A percentile compares a stretch with the other conserved stretches of the same genome.
phyloP scores from a whole-genome alignment of 2,113 vertebrate genomes.

The Dasypus novemcinctus region DNA sequence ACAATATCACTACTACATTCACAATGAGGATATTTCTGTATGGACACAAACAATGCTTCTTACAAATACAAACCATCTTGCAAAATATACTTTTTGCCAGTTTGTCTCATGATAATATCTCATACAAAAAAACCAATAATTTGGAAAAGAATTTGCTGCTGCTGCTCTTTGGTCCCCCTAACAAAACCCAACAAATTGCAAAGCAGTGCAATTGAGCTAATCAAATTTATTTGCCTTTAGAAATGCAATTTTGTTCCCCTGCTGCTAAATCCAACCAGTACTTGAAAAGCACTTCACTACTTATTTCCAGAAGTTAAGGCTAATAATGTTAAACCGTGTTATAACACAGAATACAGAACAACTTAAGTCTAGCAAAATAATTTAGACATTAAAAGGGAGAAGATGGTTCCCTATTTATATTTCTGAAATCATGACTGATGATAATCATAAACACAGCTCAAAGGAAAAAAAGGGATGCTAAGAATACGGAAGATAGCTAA shows the following conservation, averaged over 20 bases:
- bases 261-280: neutral
- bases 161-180: neutral
- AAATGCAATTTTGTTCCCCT: neutral
- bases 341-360: neutral
- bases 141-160: neutral
- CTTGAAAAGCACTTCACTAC: constrained; percentile 1
- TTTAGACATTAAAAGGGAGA: constrained; percentile 4
- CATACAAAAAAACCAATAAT: neutral
- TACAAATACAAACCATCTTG: constrained; percentile 22
- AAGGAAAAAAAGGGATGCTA: neutral
- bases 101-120: neutral
- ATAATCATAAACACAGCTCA: neutral
- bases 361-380: neutral
- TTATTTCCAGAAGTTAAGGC: constrained; percentile 38
- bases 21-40: neutral
- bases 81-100: neutral
- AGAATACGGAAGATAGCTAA: neutral
- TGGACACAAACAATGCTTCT: neutral
- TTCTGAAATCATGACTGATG: neutral
- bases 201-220: neutral
- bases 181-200: constrained; percentile 36
- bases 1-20: neutral
- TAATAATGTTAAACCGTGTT: neutral
- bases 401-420: neutral
- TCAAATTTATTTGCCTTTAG: neutral